phyloP scores from a whole-genome alignment of 2,888 invertebrate species.

The Drosophila melanocephala region DNA sequence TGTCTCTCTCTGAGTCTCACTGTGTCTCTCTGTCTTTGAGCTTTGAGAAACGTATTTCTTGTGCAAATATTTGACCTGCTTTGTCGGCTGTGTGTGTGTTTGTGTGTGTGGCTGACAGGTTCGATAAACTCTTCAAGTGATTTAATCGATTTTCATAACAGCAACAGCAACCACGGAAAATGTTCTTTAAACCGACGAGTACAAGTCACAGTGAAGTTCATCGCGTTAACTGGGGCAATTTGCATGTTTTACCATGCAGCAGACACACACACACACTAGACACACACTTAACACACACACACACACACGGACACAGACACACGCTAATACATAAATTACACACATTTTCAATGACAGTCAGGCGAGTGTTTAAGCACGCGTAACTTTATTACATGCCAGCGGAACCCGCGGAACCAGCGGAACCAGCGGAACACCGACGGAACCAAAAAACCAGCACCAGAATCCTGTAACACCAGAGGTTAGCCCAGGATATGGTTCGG shows the following conservation, averaged over 20 bases:
- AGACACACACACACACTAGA: slow-evolving; percentile 42
- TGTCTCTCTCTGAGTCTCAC: background rate
- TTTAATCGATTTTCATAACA: slow-evolving; percentile 71
- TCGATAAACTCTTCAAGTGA: slow-evolving; percentile 78
- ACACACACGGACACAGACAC: slow-evolving; percentile 17
- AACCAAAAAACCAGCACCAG: slow-evolving; percentile 18
- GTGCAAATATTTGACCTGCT: slow-evolving; percentile 60
- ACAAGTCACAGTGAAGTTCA: slow-evolving; percentile 67
- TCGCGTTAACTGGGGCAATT: slow-evolving; percentile 80
- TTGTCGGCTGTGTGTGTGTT: slow-evolving; percentile 15
- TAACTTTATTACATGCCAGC: slow-evolving; percentile 73
- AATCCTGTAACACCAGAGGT: slow-evolving; percentile 19
- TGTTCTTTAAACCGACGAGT: slow-evolving; percentile 66
- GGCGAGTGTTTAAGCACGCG: slow-evolving; percentile 61
- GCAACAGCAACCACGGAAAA: slow-evolving; percentile 52
- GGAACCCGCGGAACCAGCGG: background rate
- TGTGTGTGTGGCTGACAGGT: slow-evolving; percentile 47
- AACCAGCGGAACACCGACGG: background rate
- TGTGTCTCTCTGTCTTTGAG: slow-evolving; percentile 13
- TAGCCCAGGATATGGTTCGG: slow-evolving; percentile 37
- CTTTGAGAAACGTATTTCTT: slow-evolving; percentile 25
- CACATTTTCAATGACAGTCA: slow-evolving; percentile 77
- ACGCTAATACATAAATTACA: slow-evolving; percentile 78
- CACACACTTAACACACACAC: slow-evolving; percentile 33
- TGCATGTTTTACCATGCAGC: slow-evolving; percentile 77